Conservation (phyloP, 1,140 invertebrate species). For the Dreissena rostriformis region DNA sequence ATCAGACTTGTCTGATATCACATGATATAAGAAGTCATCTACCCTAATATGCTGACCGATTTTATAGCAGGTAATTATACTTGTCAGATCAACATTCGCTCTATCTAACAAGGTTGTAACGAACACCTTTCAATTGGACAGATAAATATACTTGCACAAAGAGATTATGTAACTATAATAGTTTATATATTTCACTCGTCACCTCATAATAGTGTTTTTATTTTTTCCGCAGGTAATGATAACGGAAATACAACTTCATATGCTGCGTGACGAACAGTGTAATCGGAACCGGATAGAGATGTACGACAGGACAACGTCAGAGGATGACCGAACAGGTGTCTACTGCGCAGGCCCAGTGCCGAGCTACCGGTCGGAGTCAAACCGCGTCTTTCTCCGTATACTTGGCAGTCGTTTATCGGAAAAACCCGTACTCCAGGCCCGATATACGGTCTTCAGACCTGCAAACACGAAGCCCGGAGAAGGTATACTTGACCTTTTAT, state of each 20-base stretch:
- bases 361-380: slow-evolving; percentile 41
- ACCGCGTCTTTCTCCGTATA: slow-evolving; percentile 42
- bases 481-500: neutral
- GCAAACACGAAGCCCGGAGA: neutral
- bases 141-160: too few species aligned
- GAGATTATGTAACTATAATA: too few species aligned
- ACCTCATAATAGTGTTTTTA: neutral
- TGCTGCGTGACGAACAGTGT: slow-evolving; percentile 38
- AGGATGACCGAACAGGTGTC: slow-evolving; percentile 30
- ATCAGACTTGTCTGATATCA: too few species aligned
- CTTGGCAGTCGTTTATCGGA: slow-evolving; percentile 36
- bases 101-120: too few species aligned
- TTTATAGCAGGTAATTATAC: too few species aligned
- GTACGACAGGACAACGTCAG: slow-evolving; percentile 35
- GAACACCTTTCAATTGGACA: too few species aligned
- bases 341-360: slow-evolving; percentile 45
- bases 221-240: slow-evolving; percentile 21
- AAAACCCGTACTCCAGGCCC: slow-evolving; percentile 45
- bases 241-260: slow-evolving; percentile 37
- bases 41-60: too few species aligned
- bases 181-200: too few species aligned
- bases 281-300: slow-evolving; percentile 44
- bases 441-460: slow-evolving; percentile 44
- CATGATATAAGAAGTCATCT: too few species aligned
- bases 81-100: too few species aligned